Evolutionary conservation across 2,888 invertebrate genomes (phyloP), one percentile per base, ranked within the genome.

Genomic region (Antheraea assamensis): DNA sequence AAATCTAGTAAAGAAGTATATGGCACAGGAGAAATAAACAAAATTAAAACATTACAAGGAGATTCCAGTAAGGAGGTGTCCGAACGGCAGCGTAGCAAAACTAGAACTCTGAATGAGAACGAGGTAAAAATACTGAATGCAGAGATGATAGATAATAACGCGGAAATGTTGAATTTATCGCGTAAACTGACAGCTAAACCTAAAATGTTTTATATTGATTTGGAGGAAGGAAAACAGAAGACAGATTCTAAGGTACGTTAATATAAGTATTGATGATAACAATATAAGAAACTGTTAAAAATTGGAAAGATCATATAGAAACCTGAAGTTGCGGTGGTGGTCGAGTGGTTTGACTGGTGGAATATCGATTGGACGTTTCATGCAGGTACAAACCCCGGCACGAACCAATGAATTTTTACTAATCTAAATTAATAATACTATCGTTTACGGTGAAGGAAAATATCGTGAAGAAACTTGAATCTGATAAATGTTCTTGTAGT

Each of bases 31-130:
- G 27, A 27, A 30, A 30, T 30, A 30, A 64, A 17, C 17, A 64
- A 64, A 64, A 27, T 17, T 17, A 30, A 64, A 30, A 4, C 61
- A 27, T 17, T 30, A 30, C 74, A 75, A 74, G 27, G 24, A 10
- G 73, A 64, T 52, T 64, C 71, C 13, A 79, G 35, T 68, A 68
- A 68, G 31, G 31, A 31, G 13, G 73, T 35, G 24, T 42, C 55
- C 31, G 83, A 82, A 71, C 85, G 93, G 72, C 86, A 89, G 70
- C 80, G 94, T 3, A 86, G 90, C 2, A 91, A 92, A 79, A 91
- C 96, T 0, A 88, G 94, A 71, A 95, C 95, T 0, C 79, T 95
- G 42, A 85, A 89, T n/a, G 92, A 93, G 19, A 82, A 87, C 74
- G 95, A 95, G 85, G 90, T 93, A 0, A 94, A 92, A 78, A 81